Evolutionary conservation across 2,888 invertebrate genomes (phyloP).

Genomic region (Campopleginae sp.): DNA sequence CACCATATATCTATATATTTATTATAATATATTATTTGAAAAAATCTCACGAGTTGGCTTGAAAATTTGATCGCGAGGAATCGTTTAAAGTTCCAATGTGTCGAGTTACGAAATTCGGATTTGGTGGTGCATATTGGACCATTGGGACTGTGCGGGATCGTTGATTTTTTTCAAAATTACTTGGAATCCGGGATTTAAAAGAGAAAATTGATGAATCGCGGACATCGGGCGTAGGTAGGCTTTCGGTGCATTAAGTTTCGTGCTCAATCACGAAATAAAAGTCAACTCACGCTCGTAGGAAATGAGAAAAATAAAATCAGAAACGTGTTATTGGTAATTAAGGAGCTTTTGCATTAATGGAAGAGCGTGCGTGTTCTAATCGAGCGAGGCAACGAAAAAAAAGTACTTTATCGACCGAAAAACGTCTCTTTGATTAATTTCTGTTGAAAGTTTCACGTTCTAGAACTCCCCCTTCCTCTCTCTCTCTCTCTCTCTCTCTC

Average conservation of each 20-base stretch:
- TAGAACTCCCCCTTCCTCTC: neutral
- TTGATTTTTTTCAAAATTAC: too few relatives aligned
- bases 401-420: slow-evolving; percentile 27
- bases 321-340: slow-evolving; percentile 39
- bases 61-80: neutral
- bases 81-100: neutral
- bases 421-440: slow-evolving; percentile 58
- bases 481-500: slow-evolving; percentile 15
- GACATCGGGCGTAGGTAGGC: too few relatives aligned
- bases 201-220: too few relatives aligned
- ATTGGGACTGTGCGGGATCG: neutral
- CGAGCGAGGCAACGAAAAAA: slow-evolving; percentile 11
- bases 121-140: neutral
- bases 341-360: slow-evolving; percentile 31
- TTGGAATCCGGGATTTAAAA: too few relatives aligned
- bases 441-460: slow-evolving; percentile 19
- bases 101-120: neutral
- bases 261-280: slow-evolving; percentile 21
- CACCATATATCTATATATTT: too few relatives aligned
- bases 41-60: neutral
- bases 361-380: slow-evolving; percentile 27
- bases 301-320: slow-evolving; percentile 32
- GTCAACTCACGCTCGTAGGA: neutral
- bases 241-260: slow-evolving; percentile 25
- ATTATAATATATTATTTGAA: too few relatives aligned